Percentiles rank a stretch among this genome's conserved stretches.
These are phyloP conservation scores for Emys orbicularis DNA, from an alignment of 2,797 vertebrate species.

Conservation along the genomic window DNA sequence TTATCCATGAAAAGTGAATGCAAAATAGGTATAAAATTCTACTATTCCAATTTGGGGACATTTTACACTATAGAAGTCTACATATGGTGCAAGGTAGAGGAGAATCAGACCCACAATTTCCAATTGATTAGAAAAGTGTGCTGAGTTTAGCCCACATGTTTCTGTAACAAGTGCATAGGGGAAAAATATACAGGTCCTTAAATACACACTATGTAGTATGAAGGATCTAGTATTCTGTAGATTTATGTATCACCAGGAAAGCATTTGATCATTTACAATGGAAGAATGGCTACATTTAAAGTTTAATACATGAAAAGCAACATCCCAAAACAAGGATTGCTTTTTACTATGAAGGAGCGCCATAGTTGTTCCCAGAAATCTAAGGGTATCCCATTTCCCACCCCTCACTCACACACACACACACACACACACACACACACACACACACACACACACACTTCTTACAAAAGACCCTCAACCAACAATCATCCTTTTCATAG, in stretches of 20 bases:
- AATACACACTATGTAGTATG: not conserved
- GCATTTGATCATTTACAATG: not conserved
- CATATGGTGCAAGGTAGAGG: not conserved
- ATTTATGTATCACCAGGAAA: not conserved
- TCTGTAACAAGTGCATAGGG: not conserved
- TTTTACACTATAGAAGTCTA: not conserved
- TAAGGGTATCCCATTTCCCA: not conserved
- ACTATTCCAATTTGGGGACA: not conserved
- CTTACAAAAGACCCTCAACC: not conserved
- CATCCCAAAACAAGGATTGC: not conserved
- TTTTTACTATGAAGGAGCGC: not conserved
- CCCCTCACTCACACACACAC: no score
- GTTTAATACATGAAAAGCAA: not conserved
- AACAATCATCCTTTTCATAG: not conserved
- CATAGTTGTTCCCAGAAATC: not conserved
- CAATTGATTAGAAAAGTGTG: not conserved
- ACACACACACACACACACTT: not conserved
- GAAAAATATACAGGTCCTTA: not conserved
- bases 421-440: no score
- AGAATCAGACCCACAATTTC: not conserved
- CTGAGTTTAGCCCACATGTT: not conserved
- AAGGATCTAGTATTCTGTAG: not conserved
- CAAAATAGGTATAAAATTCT: not conserved
- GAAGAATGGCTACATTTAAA: not conserved
- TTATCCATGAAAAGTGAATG: not conserved